These are phyloP conservation scores for Agapornis canus DNA, from an alignment of 2,797 vertebrate genomes.

Conservation along the genomic window DNA sequence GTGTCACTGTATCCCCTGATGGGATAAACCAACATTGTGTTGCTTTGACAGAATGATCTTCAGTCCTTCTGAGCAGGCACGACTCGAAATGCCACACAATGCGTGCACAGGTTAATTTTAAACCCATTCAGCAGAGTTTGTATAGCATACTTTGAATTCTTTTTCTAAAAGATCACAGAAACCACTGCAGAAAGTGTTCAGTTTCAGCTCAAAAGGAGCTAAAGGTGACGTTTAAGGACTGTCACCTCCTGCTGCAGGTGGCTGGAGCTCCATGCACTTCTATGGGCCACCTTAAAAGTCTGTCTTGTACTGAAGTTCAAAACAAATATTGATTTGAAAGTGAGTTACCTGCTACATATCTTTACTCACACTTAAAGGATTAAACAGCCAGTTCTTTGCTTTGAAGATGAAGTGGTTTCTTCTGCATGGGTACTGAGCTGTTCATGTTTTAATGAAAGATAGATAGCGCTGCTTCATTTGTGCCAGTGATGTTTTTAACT, in stretches of 20 bases:
- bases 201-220: background rate
- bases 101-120: background rate
- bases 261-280: background rate
- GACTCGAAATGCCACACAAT: background rate
- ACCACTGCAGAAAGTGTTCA: background rate
- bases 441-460: background rate
- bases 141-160: background rate
- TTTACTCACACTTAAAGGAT: background rate
- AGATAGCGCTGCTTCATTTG: accelerated
- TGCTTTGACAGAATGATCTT: background rate
- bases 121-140: background rate
- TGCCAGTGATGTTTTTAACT: background rate
- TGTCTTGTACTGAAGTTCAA: background rate
- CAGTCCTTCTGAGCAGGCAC: background rate
- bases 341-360: background rate
- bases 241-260: background rate
- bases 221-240: background rate
- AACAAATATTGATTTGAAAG: background rate
- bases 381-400: background rate
- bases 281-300: background rate
- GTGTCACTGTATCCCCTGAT: background rate
- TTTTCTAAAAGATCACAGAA: background rate
- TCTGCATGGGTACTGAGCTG: background rate
- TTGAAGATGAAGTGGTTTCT: background rate
- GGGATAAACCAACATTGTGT: background rate